Conservation (phyloP, 2,797 vertebrate genomes). For the Oryzias dopingdopingensis region DNA sequence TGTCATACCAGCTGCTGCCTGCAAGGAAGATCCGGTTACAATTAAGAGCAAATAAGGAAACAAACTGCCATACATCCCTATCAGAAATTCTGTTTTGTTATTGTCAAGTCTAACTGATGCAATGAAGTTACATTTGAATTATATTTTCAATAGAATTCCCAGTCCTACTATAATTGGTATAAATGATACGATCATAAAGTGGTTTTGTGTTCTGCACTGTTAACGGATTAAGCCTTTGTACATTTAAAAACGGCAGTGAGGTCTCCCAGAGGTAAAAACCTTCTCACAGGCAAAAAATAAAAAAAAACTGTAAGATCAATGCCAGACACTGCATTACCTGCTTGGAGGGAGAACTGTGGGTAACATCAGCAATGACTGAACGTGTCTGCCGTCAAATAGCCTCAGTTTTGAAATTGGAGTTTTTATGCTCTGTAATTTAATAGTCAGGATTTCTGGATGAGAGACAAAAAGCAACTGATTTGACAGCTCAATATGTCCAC, state of each 20-base stretch:
- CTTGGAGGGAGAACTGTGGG: constrained; percentile 26
- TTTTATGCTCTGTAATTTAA: constrained; percentile 50
- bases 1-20: constrained; percentile 1
- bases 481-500: constrained; percentile 53
- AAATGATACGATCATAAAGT: too few relatives aligned
- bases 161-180: too few relatives aligned
- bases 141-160: too few relatives aligned
- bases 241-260: too few relatives aligned
- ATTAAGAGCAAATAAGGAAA: constrained; percentile 49
- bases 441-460: constrained; percentile 40
- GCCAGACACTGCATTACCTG: constrained; percentile 13
- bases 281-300: not conserved
- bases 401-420: constrained; percentile 18
- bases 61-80: constrained; percentile 44
- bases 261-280: not conserved
- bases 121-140: too few relatives aligned
- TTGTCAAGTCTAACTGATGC: not conserved
- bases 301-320: constrained; percentile 24
- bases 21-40: constrained; percentile 23
- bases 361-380: constrained; percentile 26
- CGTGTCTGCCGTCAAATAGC: constrained; percentile 17
- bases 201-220: too few relatives aligned
- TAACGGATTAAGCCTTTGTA: too few relatives aligned
- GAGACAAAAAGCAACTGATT: constrained; percentile 43
- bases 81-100: constrained; percentile 14